These are phyloP conservation scores for Calephelis nemesis DNA, from an alignment of 1,140 invertebrate genomes.

Conservation along the genomic window DNA sequence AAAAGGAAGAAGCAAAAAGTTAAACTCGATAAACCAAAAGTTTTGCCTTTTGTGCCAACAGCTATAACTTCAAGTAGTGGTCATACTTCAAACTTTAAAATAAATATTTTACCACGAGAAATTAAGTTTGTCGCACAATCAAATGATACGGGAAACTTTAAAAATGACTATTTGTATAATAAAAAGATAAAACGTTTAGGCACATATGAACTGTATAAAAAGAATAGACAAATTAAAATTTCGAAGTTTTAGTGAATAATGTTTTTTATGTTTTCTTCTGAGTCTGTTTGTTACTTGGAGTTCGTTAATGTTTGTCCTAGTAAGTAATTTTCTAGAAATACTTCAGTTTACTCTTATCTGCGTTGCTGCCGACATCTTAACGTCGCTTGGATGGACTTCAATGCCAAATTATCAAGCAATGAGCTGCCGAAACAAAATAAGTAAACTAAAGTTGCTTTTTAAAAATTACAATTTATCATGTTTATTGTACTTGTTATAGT, in stretches of 20 bases:
- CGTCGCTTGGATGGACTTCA: too few species aligned
- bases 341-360: too few species aligned
- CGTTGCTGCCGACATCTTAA: too few species aligned
- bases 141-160: conserved; percentile 47
- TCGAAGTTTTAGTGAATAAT: conserved; percentile 55
- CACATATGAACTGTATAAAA: conserved; percentile 60
- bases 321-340: too few species aligned
- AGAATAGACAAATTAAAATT: conserved; percentile 57
- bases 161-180: conserved; percentile 48
- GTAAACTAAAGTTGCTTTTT: too few species aligned
- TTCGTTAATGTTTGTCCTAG: too few species aligned
- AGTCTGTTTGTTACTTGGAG: conserved; percentile 3
- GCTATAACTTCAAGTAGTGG: conserved; percentile 54
- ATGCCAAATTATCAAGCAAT: too few species aligned
- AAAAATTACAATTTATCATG: too few species aligned
- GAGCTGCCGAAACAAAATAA: too few species aligned
- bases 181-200: conserved; percentile 53
- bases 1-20: conserved; percentile 45
- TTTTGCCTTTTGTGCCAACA: conserved; percentile 62
- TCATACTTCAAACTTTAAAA: conserved; percentile 62
- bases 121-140: conserved; percentile 56
- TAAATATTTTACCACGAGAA: conserved; percentile 51
- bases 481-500: too few species aligned
- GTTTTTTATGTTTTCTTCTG: neutral
- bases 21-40: conserved; percentile 53